phyloP scores from a whole-genome alignment of 1,140 invertebrate species.

The Lithobius niger region DNA sequence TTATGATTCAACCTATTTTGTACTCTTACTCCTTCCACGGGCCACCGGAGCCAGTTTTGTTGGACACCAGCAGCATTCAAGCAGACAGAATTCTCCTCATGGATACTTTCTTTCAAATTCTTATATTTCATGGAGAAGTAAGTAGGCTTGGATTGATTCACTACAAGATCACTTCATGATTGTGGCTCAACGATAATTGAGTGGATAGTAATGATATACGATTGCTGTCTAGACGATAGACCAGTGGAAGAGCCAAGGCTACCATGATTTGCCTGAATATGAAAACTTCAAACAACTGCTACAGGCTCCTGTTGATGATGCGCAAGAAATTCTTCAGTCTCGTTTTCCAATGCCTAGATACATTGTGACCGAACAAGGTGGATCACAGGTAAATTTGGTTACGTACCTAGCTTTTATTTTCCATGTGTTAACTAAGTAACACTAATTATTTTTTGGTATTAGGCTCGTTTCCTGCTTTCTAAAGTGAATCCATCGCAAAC shows the following conservation, averaged over 20 bases:
- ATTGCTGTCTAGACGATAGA: constrained; percentile 96
- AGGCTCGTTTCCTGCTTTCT: constrained; percentile 93
- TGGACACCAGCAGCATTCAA: constrained; percentile 96
- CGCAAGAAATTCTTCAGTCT: constrained; percentile 85
- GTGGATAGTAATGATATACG: no score
- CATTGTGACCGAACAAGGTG: constrained; percentile 97
- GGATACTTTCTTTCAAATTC: constrained; percentile 99
- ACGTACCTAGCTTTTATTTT: no score
- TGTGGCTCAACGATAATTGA: no score
- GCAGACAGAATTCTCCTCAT: constrained; percentile 94
- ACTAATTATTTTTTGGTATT: constrained; percentile 2
- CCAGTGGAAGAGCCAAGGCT: constrained; percentile 85
- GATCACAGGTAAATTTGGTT: constrained; percentile 59
- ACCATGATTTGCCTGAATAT: constrained; percentile 93
- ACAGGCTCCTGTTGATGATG: constrained; percentile 92
- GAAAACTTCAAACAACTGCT: constrained; percentile 93
- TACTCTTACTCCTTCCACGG: constrained; percentile 98
- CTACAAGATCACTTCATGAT: no score
- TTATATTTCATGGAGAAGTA: constrained; percentile 98
- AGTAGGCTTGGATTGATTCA: constrained; percentile 18
- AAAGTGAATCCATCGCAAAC: constrained; percentile 99
- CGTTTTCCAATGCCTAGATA: constrained; percentile 97
- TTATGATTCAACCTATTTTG: constrained; percentile 99
- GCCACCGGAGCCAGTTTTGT: constrained; percentile 88
- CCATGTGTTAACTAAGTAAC: no score